Evolutionary conservation across 2,888 invertebrate genomes (phyloP).

Genomic region (Piscicola geometra): DNA sequence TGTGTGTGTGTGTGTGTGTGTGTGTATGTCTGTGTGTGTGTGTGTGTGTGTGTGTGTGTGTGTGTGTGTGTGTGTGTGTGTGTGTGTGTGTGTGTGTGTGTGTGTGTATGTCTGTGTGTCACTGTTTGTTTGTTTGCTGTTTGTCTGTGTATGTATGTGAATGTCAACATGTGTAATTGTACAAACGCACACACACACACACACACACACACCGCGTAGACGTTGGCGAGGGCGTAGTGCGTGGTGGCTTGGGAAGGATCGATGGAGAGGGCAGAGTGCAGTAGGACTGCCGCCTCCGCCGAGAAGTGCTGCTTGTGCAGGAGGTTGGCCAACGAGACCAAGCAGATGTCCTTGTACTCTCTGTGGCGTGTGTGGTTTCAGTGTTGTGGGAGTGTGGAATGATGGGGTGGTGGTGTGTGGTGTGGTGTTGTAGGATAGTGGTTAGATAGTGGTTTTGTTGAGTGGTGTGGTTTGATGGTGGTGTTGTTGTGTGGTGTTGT

Average conservation of each 20-base stretch:
- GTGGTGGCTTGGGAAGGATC: constrained; percentile 60
- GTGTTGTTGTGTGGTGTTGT: too few species aligned
- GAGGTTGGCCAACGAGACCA: constrained; percentile 70
- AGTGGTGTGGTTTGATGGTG: too few species aligned
- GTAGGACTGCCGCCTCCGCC: constrained; percentile 69
- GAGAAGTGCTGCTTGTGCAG: constrained; percentile 66
- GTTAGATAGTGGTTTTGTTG: too few species aligned
- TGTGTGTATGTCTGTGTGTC: not conserved
- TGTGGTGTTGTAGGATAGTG: constrained; percentile 69
- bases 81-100: constrained; percentile 18
- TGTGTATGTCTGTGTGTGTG: constrained; percentile 11
- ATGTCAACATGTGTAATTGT: too few species aligned
- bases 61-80: constrained; percentile 25
- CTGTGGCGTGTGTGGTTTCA: too few species aligned
- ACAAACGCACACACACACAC: constrained; percentile 16
- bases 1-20: not conserved
- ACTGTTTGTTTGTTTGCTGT: too few species aligned
- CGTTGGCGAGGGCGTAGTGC: constrained; percentile 67
- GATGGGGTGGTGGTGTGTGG: not conserved
- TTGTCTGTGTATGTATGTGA: too few species aligned
- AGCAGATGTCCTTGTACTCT: constrained; percentile 67
- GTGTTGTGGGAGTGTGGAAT: too few species aligned
- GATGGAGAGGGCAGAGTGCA: constrained; percentile 70
- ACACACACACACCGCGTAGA: constrained; percentile 61
- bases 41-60: constrained; percentile 16